Evolutionary conservation across 2,797 vertebrate species (phyloP).

Genomic region (Psittacula echo): DNA sequence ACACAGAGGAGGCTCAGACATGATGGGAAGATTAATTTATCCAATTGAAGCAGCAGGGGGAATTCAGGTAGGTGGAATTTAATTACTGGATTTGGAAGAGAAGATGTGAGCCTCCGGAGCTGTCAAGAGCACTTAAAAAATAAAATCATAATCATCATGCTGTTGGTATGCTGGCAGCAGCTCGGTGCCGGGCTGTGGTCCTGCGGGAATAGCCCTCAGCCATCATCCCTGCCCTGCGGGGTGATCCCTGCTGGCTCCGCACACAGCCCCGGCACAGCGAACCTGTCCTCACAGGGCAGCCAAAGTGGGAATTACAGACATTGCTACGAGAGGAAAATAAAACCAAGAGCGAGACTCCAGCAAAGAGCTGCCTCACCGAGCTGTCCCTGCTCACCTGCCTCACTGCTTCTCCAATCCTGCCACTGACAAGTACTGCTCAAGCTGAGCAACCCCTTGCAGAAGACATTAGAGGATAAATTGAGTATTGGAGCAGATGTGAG

Average conservation of each 20-base stretch:
- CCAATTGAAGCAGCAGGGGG: conserved; percentile 64
- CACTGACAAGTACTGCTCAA: background rate
- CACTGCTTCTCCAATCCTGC: background rate
- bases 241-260: background rate
- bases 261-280: background rate
- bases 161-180: background rate
- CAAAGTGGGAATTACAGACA: background rate
- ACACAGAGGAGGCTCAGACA: conserved; percentile 35
- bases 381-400: background rate
- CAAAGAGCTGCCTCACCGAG: background rate
- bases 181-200: accelerated
- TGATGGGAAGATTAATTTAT: conserved; percentile 64
- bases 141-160: conserved; percentile 62
- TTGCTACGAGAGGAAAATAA: background rate
- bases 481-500: conserved; percentile 76
- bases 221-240: background rate
- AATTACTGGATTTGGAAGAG: conserved; percentile 68
- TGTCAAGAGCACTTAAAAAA: conserved; percentile 67
- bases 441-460: conserved; percentile 41
- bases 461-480: conserved; percentile 72
- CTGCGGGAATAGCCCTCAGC: background rate
- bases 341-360: background rate
- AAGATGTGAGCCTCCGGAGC: conserved; percentile 53
- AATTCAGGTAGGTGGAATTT: conserved; percentile 74
- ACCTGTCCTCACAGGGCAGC: background rate